phyloP scores from a whole-genome alignment of 2,113 vertebrate genomes.

The Corapipo altera region DNA sequence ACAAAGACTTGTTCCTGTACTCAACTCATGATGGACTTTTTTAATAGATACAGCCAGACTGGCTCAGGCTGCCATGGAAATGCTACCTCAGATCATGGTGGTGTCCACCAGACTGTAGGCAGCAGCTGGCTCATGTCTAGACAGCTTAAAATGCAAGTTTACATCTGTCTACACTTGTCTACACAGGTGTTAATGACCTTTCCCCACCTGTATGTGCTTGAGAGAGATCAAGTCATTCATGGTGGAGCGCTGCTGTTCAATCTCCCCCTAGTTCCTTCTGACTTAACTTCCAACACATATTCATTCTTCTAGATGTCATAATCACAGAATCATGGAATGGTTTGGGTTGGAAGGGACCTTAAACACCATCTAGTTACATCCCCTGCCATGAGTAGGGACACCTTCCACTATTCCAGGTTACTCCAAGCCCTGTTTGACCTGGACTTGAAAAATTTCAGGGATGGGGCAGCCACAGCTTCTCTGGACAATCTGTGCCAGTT shows the following conservation, averaged over 20 bases:
- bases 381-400: rapidly evolving
- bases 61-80: background rate
- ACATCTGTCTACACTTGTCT: background rate
- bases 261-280: background rate
- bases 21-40: background rate
- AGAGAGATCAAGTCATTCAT: rapidly evolving
- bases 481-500: rapidly evolving
- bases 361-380: background rate
- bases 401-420: rapidly evolving
- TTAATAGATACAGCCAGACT: background rate
- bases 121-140: background rate
- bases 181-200: background rate
- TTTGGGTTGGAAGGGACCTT: background rate
- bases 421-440: rapidly evolving
- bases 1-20: background rate
- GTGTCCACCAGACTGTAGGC: background rate
- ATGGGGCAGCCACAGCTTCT: background rate
- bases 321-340: background rate
- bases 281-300: background rate
- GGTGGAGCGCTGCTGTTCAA: background rate
- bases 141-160: background rate
- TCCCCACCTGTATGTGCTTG: background rate
- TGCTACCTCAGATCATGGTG: background rate
- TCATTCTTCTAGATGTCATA: background rate
- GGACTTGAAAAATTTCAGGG: background rate